Evolutionary conservation across 2,888 invertebrate genomes (phyloP).

Genomic region (Magallana nippona): DNA sequence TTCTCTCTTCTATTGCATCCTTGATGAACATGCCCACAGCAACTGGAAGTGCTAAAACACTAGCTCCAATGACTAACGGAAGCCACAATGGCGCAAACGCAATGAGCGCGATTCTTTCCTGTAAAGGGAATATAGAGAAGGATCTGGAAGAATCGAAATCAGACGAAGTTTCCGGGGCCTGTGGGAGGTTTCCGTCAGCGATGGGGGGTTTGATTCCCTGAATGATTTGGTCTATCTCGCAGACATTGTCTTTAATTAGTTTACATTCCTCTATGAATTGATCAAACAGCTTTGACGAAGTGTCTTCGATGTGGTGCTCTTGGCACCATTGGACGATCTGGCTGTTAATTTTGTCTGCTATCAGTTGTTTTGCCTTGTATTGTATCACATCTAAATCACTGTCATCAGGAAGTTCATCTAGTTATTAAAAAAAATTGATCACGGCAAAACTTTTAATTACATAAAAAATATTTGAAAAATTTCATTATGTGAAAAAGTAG

Average conservation of each 20-base stretch:
- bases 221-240: conserved; percentile 54
- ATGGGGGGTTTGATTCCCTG: conserved; percentile 45
- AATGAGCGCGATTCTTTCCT: conserved; percentile 58
- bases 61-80: conserved; percentile 60
- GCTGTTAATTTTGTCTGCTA: conserved; percentile 49
- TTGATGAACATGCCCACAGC: conserved; percentile 57
- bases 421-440: neutral
- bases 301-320: conserved; percentile 39
- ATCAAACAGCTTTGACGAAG: conserved; percentile 51
- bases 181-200: neutral
- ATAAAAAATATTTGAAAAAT: no score
- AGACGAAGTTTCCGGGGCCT: conserved; percentile 25
- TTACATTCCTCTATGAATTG: conserved; percentile 55
- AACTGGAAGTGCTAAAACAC: conserved; percentile 58
- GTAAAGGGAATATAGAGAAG: conserved; percentile 52
- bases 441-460: neutral
- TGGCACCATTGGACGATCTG: conserved; percentile 56
- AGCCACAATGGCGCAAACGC: conserved; percentile 63
- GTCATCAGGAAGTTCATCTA: conserved; percentile 44
- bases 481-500: no score
- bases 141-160: conserved; percentile 15
- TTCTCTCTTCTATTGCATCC: conserved; percentile 50
- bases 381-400: conserved; percentile 59
- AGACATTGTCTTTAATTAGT: conserved; percentile 54
- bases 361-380: conserved; percentile 54